Conservation (phyloP, 2,888 invertebrate species). For the Acanthoscelides obtectus region DNA sequence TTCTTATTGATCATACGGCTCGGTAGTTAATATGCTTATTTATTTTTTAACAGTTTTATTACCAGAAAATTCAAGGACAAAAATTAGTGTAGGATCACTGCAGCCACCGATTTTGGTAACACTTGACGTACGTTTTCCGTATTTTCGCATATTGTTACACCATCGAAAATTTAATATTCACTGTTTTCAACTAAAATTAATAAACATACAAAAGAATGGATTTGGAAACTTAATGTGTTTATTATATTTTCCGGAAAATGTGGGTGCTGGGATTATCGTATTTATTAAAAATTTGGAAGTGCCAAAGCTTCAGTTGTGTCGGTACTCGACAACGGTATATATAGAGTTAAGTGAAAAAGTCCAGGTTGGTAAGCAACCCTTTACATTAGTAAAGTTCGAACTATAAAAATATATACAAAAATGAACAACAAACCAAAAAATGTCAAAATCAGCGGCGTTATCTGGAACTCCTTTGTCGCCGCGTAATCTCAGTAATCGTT, state of each 20-base stretch:
- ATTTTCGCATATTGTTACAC: too few species aligned
- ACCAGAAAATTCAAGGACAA: neutral
- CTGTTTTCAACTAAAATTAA: neutral
- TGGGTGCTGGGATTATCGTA: neutral
- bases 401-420: too few species aligned
- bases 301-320: neutral
- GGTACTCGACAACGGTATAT: neutral
- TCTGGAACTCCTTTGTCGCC: too few species aligned
- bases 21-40: neutral
- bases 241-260: neutral
- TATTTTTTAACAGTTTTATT: neutral
- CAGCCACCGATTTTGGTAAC: neutral
- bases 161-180: neutral
- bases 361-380: neutral
- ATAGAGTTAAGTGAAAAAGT: neutral
- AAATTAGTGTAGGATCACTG: neutral
- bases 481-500: too few species aligned
- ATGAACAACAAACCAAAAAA: too few species aligned
- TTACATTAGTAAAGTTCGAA: too few species aligned
- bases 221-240: neutral
- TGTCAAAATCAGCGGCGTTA: too few species aligned
- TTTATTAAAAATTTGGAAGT: neutral
- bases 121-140: too few species aligned
- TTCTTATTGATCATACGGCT: neutral
- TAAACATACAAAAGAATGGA: neutral